Percentiles rank a stretch among this genome's conserved stretches.
Evolutionary conservation across 2,888 invertebrate species (phyloP).

Genomic region (Geophilus truncorum): DNA sequence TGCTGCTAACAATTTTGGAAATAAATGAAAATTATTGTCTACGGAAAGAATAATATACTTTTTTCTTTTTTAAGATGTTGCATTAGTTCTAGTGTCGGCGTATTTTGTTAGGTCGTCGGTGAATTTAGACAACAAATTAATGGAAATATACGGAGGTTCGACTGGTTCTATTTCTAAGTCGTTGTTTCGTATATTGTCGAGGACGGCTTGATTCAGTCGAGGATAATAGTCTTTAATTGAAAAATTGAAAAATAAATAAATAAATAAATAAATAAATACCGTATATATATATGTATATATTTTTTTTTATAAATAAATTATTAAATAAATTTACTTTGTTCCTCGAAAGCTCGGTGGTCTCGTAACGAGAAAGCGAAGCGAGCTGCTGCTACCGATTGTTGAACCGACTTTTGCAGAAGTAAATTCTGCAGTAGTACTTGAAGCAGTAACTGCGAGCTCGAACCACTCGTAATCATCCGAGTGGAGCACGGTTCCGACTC

Average conservation of each 20-base stretch:
- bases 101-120: not conserved
- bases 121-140: not conserved
- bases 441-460: not conserved
- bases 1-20: not conserved
- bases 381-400: not conserved
- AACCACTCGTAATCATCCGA: not conserved
- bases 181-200: not conserved
- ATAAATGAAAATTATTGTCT: not conserved
- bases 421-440: not conserved
- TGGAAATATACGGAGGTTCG: slow-evolving; percentile 3
- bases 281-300: too few species aligned
- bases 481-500: not conserved
- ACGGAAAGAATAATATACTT: not conserved
- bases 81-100: not conserved
- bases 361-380: not conserved
- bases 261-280: not conserved
- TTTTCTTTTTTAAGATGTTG: not conserved
- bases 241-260: not conserved
- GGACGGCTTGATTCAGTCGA: not conserved
- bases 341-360: not conserved
- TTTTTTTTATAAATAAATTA: too few species aligned
- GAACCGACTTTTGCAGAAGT: not conserved
- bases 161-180: not conserved
- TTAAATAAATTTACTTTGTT: not conserved
- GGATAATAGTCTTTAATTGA: not conserved